Conservation (phyloP, 1,140 invertebrate genomes). For the Meteorus sp. region DNA sequence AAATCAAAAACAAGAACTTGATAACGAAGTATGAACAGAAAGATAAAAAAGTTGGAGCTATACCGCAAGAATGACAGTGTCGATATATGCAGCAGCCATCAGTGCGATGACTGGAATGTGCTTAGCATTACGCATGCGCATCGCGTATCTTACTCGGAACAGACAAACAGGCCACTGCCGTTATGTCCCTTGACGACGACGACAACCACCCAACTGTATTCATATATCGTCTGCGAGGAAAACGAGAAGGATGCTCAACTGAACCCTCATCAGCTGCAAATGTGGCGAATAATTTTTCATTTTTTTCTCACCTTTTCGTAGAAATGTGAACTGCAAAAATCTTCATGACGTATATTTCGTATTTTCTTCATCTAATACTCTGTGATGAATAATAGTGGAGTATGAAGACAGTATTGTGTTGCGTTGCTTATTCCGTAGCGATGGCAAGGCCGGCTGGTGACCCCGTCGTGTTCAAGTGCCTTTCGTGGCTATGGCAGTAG, state of each 20-base stretch:
- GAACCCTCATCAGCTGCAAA: background rate
- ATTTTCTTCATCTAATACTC: too few species aligned
- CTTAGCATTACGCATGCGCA: conserved; percentile 57
- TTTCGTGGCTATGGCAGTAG: background rate
- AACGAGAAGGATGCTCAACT: background rate
- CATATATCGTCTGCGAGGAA: conserved; percentile 27
- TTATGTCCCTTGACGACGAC: conserved; percentile 45
- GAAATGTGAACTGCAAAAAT: background rate
- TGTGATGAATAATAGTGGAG: too few species aligned
- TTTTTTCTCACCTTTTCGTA: background rate
- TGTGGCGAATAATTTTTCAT: background rate
- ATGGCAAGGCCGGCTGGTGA: conserved; percentile 34
- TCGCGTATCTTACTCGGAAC: conserved; percentile 55
- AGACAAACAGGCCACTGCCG: conserved; percentile 43
- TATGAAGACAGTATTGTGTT: too few species aligned
- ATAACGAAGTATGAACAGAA: background rate
- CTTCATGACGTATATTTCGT: too few species aligned
- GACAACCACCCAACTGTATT: conserved; percentile 29
- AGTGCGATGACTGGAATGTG: conserved; percentile 53
- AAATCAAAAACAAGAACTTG: background rate
- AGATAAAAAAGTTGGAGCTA: conserved; percentile 1
- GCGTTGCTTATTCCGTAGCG: conserved; percentile 1
- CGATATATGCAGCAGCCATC: conserved; percentile 9
- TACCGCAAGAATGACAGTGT: background rate
- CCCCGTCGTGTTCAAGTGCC: conserved; percentile 16